Base-by-base conservation (phyloP, 2,113 vertebrate species). In the Sardina pilchardus region DNA sequence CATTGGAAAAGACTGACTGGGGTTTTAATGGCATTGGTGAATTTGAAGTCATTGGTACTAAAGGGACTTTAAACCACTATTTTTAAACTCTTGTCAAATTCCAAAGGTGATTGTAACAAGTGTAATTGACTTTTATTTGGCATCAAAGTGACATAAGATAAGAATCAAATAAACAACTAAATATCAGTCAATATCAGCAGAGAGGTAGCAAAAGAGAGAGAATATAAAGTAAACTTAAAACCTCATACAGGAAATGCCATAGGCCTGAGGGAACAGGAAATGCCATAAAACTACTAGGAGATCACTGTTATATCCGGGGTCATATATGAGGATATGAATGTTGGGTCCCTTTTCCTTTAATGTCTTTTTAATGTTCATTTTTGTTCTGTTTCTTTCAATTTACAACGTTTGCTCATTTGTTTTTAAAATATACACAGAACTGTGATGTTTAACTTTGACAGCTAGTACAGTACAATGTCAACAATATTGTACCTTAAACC, bases 161-260 rank as follows among this genome's bases (percentile, higher is more conserved):
- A 67, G 36, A 75, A 12, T 50, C 63, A 56, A 39, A 26, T 42
- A 63, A 83, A 82, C 42, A 48, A 50, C 19, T 36, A 78, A 47
- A 26, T 43, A 30, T 19, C 30, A 48, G 47, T 39, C 21, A 24
- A 56, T 85, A 85, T 71, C 85, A 56, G 82, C 1, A 78, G 87
- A 88, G 89, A 86, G 67, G 84, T 83, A 87, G 84, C 44, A 82
- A 86, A 84, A 86, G 88, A 94, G 93, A 95, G 94, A 95, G 94
- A 94, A 94, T 83, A 59, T 81, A 86, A 78, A 36, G 12, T 78
- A 78, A 88, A 82, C 83, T 87, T 24, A 44, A 85, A 87, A 67
- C 81, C 50, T 48, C 59, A 85, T 83, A 47, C 81, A 59, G 34
- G 34, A 84, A 82, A 42, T 90, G 47, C 85, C 63, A 82, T 6